Evolutionary conservation across 2,113 vertebrate genomes (phyloP).

Genomic region (human): GRCh38 chr3:45762501-45763000

Average conservation of each 20-base stretch:
- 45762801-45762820: too few species aligned
- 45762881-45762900: background rate
- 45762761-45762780: background rate
- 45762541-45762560: background rate
- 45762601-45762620: background rate
- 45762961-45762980: constrained; percentile 93
- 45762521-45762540: background rate
- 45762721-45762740: background rate
- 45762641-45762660: background rate
- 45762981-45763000: constrained; percentile 95
- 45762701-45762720: accelerated
- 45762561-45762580: background rate
- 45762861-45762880: background rate
- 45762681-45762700: background rate
- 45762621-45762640: background rate
- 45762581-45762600: background rate
- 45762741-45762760: background rate
- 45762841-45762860: accelerated
- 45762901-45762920: constrained; percentile 87
- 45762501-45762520: background rate
- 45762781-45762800: accelerated
- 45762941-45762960: constrained; percentile 90
- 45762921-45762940: constrained; percentile 93
- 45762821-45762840: accelerated
- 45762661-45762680: accelerated